These are phyloP conservation scores for Drosophila falleni DNA, from an alignment of 2,888 invertebrate genomes.

Conservation along the genomic window DNA sequence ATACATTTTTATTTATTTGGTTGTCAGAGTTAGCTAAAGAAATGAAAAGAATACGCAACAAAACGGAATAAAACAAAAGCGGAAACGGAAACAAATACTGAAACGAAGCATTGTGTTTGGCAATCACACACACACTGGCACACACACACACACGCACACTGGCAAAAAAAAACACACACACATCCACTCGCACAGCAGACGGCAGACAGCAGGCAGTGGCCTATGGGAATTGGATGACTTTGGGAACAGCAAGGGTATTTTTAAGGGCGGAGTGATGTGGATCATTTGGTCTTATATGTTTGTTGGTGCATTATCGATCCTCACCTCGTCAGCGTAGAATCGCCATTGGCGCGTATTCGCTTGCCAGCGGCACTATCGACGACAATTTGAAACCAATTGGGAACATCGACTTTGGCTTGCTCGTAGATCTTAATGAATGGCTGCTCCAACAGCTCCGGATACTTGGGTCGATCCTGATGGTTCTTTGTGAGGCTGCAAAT, in stretches of 20 bases:
- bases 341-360: slow-evolving; percentile 64
- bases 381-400: slow-evolving; percentile 92
- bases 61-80: slow-evolving; percentile 58
- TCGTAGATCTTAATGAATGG: slow-evolving; percentile 94
- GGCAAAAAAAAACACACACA: slow-evolving; percentile 9
- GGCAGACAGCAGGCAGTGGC: slow-evolving; percentile 34
- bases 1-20: slow-evolving; percentile 1
- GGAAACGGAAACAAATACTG: slow-evolving; percentile 51
- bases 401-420: slow-evolving; percentile 89
- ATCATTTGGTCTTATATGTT: slow-evolving; percentile 1
- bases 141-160: slow-evolving; percentile 8
- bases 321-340: slow-evolving; percentile 84
- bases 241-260: background rate
- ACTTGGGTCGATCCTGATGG: slow-evolving; percentile 96
- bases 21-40: slow-evolving; percentile 51
- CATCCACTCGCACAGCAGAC: slow-evolving; percentile 20
- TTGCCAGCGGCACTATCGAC: slow-evolving; percentile 86
- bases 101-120: slow-evolving; percentile 37
- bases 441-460: slow-evolving; percentile 94
- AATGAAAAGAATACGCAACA: slow-evolving; percentile 54
- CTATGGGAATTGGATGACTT: slow-evolving; percentile 9
- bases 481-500: slow-evolving; percentile 94
- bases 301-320: slow-evolving; percentile 14
- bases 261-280: background rate
- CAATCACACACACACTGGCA: slow-evolving; percentile 16